These are phyloP conservation scores for Melopsittacus undulatus DNA, from an alignment of 2,797 vertebrate species.

Conservation along the genomic window DNA sequence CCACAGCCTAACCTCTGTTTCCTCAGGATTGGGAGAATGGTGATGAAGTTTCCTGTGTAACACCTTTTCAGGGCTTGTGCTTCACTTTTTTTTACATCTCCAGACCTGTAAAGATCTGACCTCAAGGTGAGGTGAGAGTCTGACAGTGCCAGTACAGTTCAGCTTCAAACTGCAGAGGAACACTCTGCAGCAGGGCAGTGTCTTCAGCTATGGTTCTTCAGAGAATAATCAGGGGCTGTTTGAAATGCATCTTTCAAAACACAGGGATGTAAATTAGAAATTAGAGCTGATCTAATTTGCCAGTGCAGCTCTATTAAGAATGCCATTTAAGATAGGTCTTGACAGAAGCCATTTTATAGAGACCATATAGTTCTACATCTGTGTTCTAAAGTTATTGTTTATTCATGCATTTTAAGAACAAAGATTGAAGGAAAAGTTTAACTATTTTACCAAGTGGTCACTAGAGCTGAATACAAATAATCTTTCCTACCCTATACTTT, in stretches of 20 bases:
- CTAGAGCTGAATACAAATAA: not conserved
- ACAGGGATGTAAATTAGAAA: not conserved
- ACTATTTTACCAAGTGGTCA: not conserved
- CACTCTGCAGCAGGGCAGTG: not conserved
- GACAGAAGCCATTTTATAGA: not conserved
- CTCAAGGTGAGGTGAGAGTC: not conserved
- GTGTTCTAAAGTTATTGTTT: not conserved
- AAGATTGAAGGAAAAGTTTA: not conserved
- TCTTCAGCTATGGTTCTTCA: fast-evolving
- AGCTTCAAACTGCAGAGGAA: not conserved
- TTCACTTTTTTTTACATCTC: not conserved
- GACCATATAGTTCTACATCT: not conserved
- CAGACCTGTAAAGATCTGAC: not conserved
- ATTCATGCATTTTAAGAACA: not conserved
- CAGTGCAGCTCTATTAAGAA: not conserved
- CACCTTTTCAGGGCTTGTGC: not conserved
- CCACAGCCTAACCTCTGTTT: not conserved
- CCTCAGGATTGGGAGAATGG: not conserved
- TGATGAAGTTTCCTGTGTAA: not conserved
- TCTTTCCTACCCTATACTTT: not conserved
- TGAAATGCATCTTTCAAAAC: not conserved
- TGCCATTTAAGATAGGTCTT: not conserved
- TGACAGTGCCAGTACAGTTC: fast-evolving
- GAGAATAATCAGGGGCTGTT: not conserved
- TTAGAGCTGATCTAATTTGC: not conserved